Conservation (phyloP, 2,797 vertebrate species). For the Aldrovandia affinis region DNA sequence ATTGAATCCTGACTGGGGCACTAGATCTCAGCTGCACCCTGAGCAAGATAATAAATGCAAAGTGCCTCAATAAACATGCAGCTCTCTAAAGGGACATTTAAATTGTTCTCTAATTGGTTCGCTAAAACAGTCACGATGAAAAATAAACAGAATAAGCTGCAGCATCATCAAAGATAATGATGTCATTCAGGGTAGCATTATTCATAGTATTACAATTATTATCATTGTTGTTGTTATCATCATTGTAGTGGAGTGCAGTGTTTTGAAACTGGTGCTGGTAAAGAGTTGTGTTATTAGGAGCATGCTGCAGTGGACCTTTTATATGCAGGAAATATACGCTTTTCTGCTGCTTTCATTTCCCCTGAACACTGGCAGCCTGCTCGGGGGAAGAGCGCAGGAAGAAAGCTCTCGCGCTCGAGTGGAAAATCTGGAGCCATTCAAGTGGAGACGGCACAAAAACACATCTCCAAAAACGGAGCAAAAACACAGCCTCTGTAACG, state of each 20-base stretch:
- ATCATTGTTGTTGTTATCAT: no score
- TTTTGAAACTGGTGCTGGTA: not conserved
- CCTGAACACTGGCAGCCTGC: constrained; percentile 4
- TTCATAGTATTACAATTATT: not conserved
- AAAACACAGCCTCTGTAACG: not conserved
- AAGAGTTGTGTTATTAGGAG: not conserved
- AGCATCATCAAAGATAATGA: not conserved
- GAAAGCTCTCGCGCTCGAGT: constrained; percentile 12
- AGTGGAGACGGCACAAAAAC: not conserved
- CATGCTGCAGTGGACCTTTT: not conserved
- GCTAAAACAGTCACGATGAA: no score
- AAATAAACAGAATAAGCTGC: no score
- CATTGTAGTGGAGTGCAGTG: not conserved
- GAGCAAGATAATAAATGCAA: not conserved
- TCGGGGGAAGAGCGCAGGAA: not conserved
- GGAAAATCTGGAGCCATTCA: not conserved
- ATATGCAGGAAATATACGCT: constrained; percentile 9
- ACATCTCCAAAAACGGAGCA: not conserved
- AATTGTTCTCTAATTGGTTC: no score
- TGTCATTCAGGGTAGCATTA: not conserved
- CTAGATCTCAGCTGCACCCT: not conserved
- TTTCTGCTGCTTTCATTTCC: not conserved
- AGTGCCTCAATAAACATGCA: not conserved
- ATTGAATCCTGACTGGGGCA: not conserved
- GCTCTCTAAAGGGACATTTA: not conserved